Base-by-base conservation (phyloP, 2,113 vertebrate species). In the Antidorcas marsupialis region DNA sequence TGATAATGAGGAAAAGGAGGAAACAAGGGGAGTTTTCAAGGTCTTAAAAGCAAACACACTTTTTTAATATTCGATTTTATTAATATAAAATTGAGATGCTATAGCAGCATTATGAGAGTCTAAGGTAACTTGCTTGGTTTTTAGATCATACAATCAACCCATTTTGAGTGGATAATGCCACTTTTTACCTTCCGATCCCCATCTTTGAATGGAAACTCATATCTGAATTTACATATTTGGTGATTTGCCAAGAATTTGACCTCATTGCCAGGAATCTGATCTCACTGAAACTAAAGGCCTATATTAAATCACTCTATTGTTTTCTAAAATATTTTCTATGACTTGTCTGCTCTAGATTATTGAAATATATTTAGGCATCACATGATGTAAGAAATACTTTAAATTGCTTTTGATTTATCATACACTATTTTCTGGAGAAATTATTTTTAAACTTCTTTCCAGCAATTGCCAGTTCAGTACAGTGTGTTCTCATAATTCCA, bases 401-500 rank as follows among this genome's bases (percentile, higher is more conserved):
- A 57, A 87, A 84, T 92, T 88, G 19, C 39, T 94, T 93, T 89
- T 57, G 60, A 89, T 88, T 88, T 91, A 53, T 94, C 36, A 74
- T 71, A 74, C 52, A 55, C 33, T 60, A 47, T 95, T 97, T 97
- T 97, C 93, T 95, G 84, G 45, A 12, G 85, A 81, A 97, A 94
- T 86, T 97, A 47, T 96, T 97, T 96, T 96, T 81, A 90, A 92
- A 67, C 39, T 95, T 86, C 5, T 96, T 96, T 81, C 85, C 5
- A 93, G 15, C 76, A 84, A 53, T 89, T 94, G 91, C 71, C 96
- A 88, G 91, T 81, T 84, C 74, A 97, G 94, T 90, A 97, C 93
- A 97, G 87, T 78, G 81, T 96, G 97, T 97, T 95, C 97, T 97
- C 30, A 23, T 95, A 89, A 93, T 98, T 98, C 95, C 89, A 98